Percentiles rank a stretch among this genome's conserved stretches.
Conservation (phyloP, 2,113 vertebrate genomes). For the Microtus oregoni region DNA sequence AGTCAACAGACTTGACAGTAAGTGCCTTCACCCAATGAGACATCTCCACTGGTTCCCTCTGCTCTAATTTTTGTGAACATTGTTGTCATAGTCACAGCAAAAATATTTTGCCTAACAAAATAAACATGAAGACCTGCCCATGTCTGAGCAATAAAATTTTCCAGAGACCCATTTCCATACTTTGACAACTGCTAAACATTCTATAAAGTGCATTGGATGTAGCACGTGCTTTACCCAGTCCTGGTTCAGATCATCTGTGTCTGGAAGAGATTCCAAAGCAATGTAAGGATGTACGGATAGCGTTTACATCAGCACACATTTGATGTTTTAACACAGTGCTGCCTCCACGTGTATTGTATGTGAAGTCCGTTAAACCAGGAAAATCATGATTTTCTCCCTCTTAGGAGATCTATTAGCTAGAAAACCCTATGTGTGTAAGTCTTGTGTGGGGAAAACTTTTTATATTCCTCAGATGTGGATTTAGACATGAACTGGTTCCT, state of each 20-base stretch:
- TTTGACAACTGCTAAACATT: background rate
- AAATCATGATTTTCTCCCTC: background rate
- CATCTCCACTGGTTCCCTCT: background rate
- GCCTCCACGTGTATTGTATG: background rate
- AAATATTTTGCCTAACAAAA: conserved; percentile 37
- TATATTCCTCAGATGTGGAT: background rate
- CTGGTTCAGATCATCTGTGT: background rate
- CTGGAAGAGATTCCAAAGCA: conserved; percentile 23
- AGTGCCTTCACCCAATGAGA: background rate
- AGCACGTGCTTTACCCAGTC: background rate
- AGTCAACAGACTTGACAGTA: background rate
- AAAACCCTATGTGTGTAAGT: background rate
- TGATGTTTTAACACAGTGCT: background rate
- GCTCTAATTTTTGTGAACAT: conserved; percentile 37
- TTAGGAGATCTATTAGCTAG: background rate
- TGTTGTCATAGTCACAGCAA: background rate
- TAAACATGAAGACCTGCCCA: background rate
- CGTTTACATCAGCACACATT: background rate
- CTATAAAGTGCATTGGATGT: background rate
- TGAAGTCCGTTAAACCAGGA: conserved; percentile 19
- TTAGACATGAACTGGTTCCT: background rate
- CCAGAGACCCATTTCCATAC: background rate
- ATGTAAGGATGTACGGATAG: background rate
- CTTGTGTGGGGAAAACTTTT: background rate
- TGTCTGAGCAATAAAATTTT: conserved; percentile 26